Evolutionary conservation across 2,797 vertebrate species (phyloP).

Genomic region (Amazona finschi): DNA sequence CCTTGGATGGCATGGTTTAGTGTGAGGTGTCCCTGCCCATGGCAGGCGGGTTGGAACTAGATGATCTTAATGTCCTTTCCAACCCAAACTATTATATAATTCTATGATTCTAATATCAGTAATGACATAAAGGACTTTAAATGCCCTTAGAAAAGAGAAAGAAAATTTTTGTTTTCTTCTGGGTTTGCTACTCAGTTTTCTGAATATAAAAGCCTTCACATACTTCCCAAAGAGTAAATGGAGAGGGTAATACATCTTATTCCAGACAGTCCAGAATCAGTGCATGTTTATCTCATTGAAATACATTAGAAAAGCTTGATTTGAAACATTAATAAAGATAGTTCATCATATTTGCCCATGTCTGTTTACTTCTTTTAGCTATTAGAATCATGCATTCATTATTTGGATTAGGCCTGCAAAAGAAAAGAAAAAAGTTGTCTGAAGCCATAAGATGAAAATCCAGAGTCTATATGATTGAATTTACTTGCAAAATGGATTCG

Average conservation of each 20-base stretch:
- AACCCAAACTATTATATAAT: too few species aligned
- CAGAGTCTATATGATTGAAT: background rate
- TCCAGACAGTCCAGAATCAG: background rate
- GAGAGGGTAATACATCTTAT: background rate
- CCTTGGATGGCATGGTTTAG: too few species aligned
- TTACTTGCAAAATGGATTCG: background rate
- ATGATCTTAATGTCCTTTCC: too few species aligned
- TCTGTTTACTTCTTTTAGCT: background rate
- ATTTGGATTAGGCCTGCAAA: background rate
- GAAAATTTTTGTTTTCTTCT: background rate
- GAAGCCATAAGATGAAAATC: background rate
- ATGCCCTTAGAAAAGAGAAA: background rate
- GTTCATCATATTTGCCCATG: background rate
- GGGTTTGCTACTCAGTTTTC: background rate
- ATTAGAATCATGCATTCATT: background rate
- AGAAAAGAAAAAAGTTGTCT: background rate
- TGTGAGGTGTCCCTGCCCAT: too few species aligned
- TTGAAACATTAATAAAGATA: background rate
- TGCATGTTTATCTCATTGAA: background rate
- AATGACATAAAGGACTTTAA: background rate
- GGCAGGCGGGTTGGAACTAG: too few species aligned
- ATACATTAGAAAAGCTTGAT: background rate
- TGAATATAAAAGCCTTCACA: background rate
- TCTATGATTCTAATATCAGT: background rate
- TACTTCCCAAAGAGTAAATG: background rate